Percentiles rank a stretch among this genome's conserved stretches.
These are phyloP conservation scores for Varanus salvator DNA, from an alignment of 2,113 vertebrate genomes.

Conservation along the genomic window DNA sequence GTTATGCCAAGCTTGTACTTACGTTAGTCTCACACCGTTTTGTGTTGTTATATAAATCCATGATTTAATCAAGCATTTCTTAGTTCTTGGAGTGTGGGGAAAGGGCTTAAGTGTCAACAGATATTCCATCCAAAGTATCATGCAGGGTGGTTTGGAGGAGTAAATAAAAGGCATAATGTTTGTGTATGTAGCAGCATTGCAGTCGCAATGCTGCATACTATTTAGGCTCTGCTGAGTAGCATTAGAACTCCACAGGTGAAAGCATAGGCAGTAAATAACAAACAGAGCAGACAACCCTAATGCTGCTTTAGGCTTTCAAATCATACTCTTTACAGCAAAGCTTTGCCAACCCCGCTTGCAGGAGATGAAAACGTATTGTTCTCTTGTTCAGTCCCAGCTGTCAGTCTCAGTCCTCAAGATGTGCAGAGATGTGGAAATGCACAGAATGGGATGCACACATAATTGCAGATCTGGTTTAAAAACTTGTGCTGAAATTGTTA, in stretches of 20 bases:
- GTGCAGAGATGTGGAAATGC: not conserved
- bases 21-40: conserved; percentile 22
- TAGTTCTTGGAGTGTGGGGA: not conserved
- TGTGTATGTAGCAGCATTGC: conserved; percentile 39
- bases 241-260: conserved; percentile 36
- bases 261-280: conserved; percentile 45
- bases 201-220: not conserved
- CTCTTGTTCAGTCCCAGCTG: not conserved
- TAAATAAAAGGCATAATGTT: conserved; percentile 51
- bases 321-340: not conserved
- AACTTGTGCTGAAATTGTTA: not conserved
- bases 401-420: not conserved
- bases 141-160: conserved; percentile 21
- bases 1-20: conserved; percentile 11
- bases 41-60: conserved; percentile 40
- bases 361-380: no score
- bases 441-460: not conserved
- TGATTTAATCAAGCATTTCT: conserved; percentile 44
- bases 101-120: conserved; percentile 33
- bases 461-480: not conserved
- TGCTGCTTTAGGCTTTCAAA: conserved; percentile 18
- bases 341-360: not conserved
- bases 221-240: conserved; percentile 34
- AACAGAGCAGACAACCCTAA: conserved; percentile 38
- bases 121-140: conserved; percentile 34